Percentiles rank a stretch among this genome's conserved stretches.
phyloP scores from a whole-genome alignment of 1,140 invertebrate species.

The Neelides sp. region DNA sequence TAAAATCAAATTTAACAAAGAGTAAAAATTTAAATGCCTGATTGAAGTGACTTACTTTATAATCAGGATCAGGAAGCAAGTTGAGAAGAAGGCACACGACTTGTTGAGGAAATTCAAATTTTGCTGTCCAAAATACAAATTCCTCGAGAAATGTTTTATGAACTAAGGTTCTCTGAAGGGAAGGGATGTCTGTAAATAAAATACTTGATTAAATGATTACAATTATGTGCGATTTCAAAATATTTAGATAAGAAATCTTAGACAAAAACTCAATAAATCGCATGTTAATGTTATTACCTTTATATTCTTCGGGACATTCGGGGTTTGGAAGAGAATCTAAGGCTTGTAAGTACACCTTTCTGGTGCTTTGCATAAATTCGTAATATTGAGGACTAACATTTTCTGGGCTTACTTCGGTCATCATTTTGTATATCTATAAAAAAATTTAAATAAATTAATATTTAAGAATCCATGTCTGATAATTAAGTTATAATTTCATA shows the following conservation, averaged over 20 bases:
- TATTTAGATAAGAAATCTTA: neutral
- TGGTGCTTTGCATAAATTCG: conserved; percentile 56
- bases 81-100: conserved; percentile 89
- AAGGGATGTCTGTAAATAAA: conserved; percentile 54
- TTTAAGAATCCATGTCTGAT: too few relatives aligned
- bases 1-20: conserved; percentile 4
- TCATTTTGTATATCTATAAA: conserved; percentile 37
- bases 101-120: conserved; percentile 94
- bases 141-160: conserved; percentile 87
- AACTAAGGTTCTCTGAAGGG: conserved; percentile 59
- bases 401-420: conserved; percentile 36
- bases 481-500: too few relatives aligned
- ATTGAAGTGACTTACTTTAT: conserved; percentile 54
- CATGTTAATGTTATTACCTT: conserved; percentile 36
- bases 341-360: conserved; percentile 63
- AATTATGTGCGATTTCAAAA: too few relatives aligned
- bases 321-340: conserved; percentile 63
- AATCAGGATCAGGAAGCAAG: conserved; percentile 86
- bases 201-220: conserved; percentile 16
- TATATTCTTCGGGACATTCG: conserved; percentile 64
- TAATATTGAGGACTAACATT: conserved; percentile 38
- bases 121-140: conserved; percentile 94
- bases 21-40: neutral
- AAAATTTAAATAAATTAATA: neutral
- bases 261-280: conserved; percentile 11